Evolutionary conservation across 2,797 vertebrate species (phyloP).

Genomic region (Sebastes melanostomus): DNA sequence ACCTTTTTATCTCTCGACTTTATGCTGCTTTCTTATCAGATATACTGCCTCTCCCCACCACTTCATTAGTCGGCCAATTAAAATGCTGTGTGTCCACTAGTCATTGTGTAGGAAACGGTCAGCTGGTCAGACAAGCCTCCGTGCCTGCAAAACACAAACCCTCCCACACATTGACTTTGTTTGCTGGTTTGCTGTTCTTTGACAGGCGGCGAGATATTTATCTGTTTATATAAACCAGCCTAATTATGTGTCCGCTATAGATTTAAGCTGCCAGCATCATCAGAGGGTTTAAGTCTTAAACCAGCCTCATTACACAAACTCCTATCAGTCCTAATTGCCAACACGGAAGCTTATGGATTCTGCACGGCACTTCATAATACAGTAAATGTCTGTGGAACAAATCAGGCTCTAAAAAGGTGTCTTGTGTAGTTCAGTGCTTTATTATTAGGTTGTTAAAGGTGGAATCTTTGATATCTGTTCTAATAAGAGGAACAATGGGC

Average conservation of each 20-base stretch:
- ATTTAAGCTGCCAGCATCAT: slow-evolving; percentile 49
- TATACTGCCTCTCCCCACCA: not conserved
- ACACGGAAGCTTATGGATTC: slow-evolving; percentile 45
- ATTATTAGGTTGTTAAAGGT: not conserved
- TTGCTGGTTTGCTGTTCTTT: slow-evolving; percentile 15
- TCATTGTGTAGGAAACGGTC: not conserved
- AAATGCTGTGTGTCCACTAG: not conserved
- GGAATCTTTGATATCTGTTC: not conserved
- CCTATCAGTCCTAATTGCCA: slow-evolving; percentile 52
- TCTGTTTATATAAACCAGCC: slow-evolving; percentile 42
- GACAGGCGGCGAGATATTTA: slow-evolving; percentile 40
- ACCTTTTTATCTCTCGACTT: no score
- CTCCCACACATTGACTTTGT: not conserved
- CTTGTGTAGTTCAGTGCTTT: not conserved
- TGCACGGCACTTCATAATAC: not conserved
- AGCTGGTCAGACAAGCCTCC: slow-evolving; percentile 4
- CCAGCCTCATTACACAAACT: slow-evolving; percentile 61
- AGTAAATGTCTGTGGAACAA: slow-evolving; percentile 11
- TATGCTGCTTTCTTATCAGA: not conserved
- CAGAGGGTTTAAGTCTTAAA: slow-evolving; percentile 60
- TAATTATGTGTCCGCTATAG: slow-evolving; percentile 59
- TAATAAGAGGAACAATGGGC: not conserved
- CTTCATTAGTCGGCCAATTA: slow-evolving; percentile 19
- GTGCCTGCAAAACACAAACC: not conserved
- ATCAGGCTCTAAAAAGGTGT: slow-evolving; percentile 4